Evolutionary conservation across 2,797 vertebrate species (phyloP).

Genomic region (Brachyrhaphis roseni): DNA sequence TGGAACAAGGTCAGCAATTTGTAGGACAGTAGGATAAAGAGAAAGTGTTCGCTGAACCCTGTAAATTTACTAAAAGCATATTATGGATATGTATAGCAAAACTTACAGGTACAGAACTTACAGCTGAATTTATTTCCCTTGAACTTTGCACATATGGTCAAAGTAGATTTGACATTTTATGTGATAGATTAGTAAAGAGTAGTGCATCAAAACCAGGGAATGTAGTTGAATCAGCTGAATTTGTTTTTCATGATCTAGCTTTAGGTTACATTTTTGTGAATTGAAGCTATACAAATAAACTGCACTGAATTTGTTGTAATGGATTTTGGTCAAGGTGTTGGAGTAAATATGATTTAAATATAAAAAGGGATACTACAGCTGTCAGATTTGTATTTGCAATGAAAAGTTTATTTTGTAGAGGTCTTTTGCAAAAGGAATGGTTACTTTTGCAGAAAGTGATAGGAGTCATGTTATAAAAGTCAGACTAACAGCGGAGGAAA

Average conservation of each 20-base stretch:
- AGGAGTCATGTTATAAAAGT: too few species aligned
- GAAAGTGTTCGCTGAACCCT: slow-evolving; percentile 34
- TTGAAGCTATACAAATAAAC: not conserved
- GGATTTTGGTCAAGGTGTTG: not conserved
- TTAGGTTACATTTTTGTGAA: not conserved
- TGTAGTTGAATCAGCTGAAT: not conserved
- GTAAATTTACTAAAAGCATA: slow-evolving; percentile 37
- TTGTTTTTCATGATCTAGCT: not conserved
- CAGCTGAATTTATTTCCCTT: slow-evolving; percentile 7
- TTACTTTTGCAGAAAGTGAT: too few species aligned
- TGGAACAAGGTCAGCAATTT: slow-evolving; percentile 42
- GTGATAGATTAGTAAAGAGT: not conserved
- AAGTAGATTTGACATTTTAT: not conserved
- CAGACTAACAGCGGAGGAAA: slow-evolving; percentile 1
- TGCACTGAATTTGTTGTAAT: not conserved
- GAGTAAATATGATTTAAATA: not conserved
- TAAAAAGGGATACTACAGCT: not conserved
- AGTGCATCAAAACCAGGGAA: not conserved
- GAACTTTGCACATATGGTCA: not conserved
- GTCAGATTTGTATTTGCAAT: not conserved
- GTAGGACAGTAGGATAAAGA: slow-evolving; percentile 17
- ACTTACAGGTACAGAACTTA: slow-evolving; percentile 16
- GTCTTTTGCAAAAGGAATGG: not conserved
- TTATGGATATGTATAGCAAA: slow-evolving; percentile 20
- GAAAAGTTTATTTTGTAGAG: too few species aligned